phyloP scores from a whole-genome alignment of 2,797 vertebrate species.

The Sebastes steindachneri region DNA sequence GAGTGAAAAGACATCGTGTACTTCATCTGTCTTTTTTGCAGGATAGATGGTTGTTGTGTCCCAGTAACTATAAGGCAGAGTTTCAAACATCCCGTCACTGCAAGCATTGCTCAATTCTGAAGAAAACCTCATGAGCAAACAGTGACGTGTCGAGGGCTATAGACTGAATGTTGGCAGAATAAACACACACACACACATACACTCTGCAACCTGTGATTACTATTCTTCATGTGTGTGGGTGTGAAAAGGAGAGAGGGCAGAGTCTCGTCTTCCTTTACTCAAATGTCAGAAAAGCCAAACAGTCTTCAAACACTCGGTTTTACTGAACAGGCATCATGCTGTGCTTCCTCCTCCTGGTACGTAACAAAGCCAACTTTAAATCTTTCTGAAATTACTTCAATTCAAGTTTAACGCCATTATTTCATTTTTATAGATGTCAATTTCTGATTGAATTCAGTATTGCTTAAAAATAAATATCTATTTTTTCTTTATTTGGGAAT shows the following conservation, averaged over 20 bases:
- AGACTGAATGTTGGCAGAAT: neutral
- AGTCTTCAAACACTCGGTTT: neutral
- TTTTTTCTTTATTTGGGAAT: neutral
- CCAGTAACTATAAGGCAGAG: neutral
- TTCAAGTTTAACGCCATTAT: neutral
- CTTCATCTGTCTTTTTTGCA: neutral
- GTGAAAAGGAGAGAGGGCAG: conserved; percentile 25
- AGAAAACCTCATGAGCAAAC: neutral
- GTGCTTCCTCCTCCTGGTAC: conserved; percentile 45
- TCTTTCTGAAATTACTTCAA: neutral
- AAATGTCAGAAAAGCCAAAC: neutral
- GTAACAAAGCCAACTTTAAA: neutral
- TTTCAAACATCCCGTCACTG: neutral
- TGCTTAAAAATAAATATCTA: neutral
- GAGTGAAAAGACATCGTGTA: neutral
- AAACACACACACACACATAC: neutral
- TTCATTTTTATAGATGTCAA: neutral
- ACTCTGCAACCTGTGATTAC: neutral
- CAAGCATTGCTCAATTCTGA: neutral
- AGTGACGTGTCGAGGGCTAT: neutral
- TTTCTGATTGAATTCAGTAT: neutral
- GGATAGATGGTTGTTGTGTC: neutral
- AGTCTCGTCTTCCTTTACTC: neutral
- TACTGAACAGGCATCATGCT: conserved; percentile 43
- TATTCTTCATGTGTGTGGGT: neutral